Base-by-base conservation (phyloP, 2,797 vertebrate genomes). In the Sylvilagus floridanus region DNA sequence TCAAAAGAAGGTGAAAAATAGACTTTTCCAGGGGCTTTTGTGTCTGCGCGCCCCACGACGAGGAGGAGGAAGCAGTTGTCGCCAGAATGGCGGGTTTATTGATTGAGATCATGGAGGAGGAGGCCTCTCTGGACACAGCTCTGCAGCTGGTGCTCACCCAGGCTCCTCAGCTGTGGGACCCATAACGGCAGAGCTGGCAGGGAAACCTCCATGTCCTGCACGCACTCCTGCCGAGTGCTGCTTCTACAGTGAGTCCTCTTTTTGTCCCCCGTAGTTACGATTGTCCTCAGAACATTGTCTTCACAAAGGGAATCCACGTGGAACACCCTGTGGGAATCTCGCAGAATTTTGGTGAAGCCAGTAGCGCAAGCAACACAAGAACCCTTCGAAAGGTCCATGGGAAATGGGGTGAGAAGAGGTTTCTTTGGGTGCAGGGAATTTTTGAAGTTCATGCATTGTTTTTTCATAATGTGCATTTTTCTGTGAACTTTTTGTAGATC, bases 1-100 rank as follows among this genome's bases (percentile, higher is more conserved):
- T 95, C 92, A 91, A 90, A 94, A 96, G 90, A 95, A 93, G 75
- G 90, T 92, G 82, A 95, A 93, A 96, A 94, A 92, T 84, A 88
- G 1, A 13, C 60, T 76, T 93, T 93, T 50, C 65, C 81, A 24
- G 26, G 86, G 72, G 52, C 73, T 87, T 95, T 96, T 96, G 88
- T 95, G 73, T 94, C 66, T 86, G 88, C 84, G 83, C 28, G 13
- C 54, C 35, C 17, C 0, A 4, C 9, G 2, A 47, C 37, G 83
- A 54, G 32, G 42, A 72, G 76, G 65, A 87, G 62, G 90, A 65
- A 73, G 69, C 32, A 14, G 30, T 62, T 17, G 1, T 32, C 75
- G 75, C 57, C 54, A 8, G 84, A 78, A 28, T 26, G 28, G 68
- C 1, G 0, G 85, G 63, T 78, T 66, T 86, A 73, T 57, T 94